Conservation (phyloP, 2,113 vertebrate species). For the Lepidothrix coronata region DNA sequence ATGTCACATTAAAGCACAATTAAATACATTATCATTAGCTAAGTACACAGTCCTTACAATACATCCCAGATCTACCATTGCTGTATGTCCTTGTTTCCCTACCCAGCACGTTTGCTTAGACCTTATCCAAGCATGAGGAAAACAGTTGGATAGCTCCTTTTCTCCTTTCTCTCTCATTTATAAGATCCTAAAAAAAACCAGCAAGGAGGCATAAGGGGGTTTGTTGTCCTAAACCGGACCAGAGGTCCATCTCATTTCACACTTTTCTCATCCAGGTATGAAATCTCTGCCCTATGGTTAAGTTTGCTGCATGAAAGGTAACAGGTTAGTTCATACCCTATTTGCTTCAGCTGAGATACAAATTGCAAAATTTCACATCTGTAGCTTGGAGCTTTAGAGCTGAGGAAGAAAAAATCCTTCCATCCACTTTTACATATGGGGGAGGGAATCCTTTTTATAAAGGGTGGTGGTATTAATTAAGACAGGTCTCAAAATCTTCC, state of each 20-base stretch:
- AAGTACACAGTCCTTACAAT: neutral
- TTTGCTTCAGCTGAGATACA: neutral
- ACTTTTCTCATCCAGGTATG: neutral
- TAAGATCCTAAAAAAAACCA: neutral
- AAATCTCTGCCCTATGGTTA: neutral
- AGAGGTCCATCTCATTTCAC: neutral
- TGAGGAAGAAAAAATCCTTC: neutral
- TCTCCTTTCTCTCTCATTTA: neutral
- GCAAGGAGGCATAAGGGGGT: neutral
- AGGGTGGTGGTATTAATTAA: neutral
- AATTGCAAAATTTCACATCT: neutral
- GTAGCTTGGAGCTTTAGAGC: neutral
- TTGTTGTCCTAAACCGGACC: neutral
- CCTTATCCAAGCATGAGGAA: neutral
- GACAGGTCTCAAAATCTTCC: neutral
- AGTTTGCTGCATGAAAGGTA: neutral
- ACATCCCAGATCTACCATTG: neutral
- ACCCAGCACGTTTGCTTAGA: neutral
- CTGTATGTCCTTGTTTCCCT: neutral
- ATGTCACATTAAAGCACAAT: neutral
- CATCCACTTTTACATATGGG: neutral
- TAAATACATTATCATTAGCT: neutral
- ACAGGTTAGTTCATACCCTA: neutral
- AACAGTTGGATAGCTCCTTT: neutral
- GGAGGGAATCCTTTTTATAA: neutral